Conservation (phyloP, 1,140 invertebrate species). For the Cyclargus thomasi region DNA sequence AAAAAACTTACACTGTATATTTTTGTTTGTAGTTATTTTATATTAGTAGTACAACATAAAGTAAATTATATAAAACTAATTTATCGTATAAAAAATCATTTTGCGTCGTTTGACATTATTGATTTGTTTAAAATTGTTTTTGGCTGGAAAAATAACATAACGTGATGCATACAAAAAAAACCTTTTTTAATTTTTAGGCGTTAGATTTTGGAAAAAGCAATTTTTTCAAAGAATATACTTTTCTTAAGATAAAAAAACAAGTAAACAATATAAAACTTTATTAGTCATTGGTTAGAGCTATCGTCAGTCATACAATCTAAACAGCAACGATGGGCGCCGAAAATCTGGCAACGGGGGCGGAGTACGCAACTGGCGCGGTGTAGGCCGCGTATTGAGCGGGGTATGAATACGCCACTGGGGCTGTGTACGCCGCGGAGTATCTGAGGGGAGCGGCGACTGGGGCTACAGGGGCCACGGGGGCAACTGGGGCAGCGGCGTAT, state of each 20-base stretch:
- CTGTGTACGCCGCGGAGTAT: conserved; percentile 34
- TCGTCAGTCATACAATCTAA: conserved; percentile 30
- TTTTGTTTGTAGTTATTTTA: no score
- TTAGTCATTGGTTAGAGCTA: conserved; percentile 26
- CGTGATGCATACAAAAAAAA: no score
- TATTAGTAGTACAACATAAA: no score
- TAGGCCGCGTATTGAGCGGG: conserved; percentile 42
- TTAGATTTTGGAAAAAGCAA: no score
- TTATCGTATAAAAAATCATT: no score
- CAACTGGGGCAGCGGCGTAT: conserved; percentile 65
- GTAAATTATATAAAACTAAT: no score
- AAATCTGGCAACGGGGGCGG: conserved; percentile 37
- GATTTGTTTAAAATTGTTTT: no score
- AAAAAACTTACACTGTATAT: no score
- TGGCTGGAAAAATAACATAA: no score
- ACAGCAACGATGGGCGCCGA: conserved; percentile 45
- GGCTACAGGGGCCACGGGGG: conserved; percentile 38
- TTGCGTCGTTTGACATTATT: no score
- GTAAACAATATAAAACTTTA: conserved; percentile 32
- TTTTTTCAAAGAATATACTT: no score
- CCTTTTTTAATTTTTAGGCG: no score
- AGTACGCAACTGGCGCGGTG: conserved; percentile 56
- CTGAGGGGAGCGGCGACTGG: conserved; percentile 35
- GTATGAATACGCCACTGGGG: conserved; percentile 32
- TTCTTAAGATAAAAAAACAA: neutral